phyloP scores from a whole-genome alignment of 1,140 invertebrate genomes.

The Dreissena rostriformis region DNA sequence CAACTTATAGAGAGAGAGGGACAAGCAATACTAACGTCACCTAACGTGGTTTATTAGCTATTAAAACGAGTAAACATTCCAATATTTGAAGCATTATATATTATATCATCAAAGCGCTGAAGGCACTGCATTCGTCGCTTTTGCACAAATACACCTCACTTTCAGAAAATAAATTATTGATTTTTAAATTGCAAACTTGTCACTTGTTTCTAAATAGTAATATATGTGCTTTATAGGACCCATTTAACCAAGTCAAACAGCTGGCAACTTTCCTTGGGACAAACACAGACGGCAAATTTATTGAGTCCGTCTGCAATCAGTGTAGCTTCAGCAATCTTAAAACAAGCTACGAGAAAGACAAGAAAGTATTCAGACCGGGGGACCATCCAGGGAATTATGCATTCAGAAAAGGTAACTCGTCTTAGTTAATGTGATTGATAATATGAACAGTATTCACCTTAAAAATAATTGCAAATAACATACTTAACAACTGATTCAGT shows the following conservation, averaged over 20 bases:
- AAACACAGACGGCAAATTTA: conserved; percentile 36
- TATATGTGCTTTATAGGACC: conserved; percentile 33
- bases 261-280: conserved; percentile 60
- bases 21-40: background rate
- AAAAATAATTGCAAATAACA: background rate
- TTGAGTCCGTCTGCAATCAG: conserved; percentile 51
- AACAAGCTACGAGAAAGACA: conserved; percentile 46
- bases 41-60: background rate
- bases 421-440: background rate
- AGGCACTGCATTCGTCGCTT: no score
- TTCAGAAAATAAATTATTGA: no score
- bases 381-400: conserved; percentile 42
- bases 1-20: background rate
- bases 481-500: background rate
- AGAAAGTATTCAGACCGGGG: conserved; percentile 34
- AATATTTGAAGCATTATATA: background rate
- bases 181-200: no score
- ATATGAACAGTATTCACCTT: background rate
- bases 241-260: conserved; percentile 39
- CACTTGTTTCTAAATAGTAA: no score
- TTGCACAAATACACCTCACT: no score
- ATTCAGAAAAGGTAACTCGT: conserved; percentile 57
- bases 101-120: background rate
- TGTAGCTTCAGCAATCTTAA: conserved; percentile 66
- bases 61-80: background rate